Base-by-base conservation (phyloP, 1,140 invertebrate species). In the Cyclina sinensis region DNA sequence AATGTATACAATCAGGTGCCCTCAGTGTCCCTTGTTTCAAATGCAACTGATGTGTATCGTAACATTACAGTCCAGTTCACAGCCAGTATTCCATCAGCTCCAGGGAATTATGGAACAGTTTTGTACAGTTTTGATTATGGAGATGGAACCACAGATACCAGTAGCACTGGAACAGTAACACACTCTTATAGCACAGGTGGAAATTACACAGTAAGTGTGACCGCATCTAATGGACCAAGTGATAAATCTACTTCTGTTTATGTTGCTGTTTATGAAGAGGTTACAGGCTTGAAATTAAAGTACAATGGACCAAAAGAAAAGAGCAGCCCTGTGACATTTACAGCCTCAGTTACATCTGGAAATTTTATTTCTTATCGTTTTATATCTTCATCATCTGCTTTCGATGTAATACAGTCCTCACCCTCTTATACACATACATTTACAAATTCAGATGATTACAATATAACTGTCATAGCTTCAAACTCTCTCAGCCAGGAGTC, bases 231-330 rank as follows among this genome's bases (percentile, higher is more conserved):
- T 65, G 65, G 35, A 59, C 54, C 85, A 18, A 92, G 83, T 43
- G 43, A 46, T 14, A 21, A 62, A 5, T 70, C 84, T 32, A 35
- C 11, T 7, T 70, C 65, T n/a, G 14, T 48, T 12, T 48, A 18
- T 37, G 84, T 91, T 12, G 27, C 24, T 3, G 83, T 90, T n/a
- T 79, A 91, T 70, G 79, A 73, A 32, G 46, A 32, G 9, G 88
- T 91, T 0, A 57, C 81, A 12, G 87, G 65, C 12, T 32, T 91
- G 7, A 73, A 30, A 4, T 30, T 93, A 7, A 51, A 51, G 0
- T 90, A 91, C 62, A 48, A 93, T 86, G 90, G 91, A 16, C 92
- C 92, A 46, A 89, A 86, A 32, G 70, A 89, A 54, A 48, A 16
- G 30, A 51, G 88, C 16, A 79, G 48, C 24, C n/a, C 84, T 24